Percentiles rank a stretch among this genome's conserved stretches.
phyloP scores from a whole-genome alignment of 37 sponge, comb jelly and placozoan genomes.

The Halisarca cf. caerulea region DNA sequence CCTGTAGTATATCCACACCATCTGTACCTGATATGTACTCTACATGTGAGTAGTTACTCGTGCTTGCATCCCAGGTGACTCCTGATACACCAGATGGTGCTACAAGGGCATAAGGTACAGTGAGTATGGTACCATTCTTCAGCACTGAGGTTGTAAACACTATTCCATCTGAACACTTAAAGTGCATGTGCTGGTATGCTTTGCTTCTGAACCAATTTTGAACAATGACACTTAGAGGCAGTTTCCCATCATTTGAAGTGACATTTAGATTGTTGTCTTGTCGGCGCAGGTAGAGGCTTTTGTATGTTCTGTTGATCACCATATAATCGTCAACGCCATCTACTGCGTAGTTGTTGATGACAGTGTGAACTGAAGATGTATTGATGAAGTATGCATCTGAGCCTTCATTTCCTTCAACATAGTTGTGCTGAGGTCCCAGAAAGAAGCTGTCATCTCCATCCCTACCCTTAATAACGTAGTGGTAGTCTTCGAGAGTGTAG shows the following conservation, averaged over 20 bases:
- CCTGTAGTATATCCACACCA: no score
- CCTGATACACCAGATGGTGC: no score
- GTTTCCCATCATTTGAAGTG: background rate
- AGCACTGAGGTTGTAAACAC: no score
- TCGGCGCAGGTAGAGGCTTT: background rate
- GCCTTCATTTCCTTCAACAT: conserved; percentile 16
- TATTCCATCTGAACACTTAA: no score
- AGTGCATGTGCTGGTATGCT: no score
- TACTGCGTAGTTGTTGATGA: background rate
- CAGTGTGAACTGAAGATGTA: conserved; percentile 1
- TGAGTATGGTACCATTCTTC: no score
- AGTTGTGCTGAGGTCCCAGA: conserved; percentile 1
- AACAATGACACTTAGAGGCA: no score
- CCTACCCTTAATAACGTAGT: background rate
- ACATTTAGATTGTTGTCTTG: background rate
- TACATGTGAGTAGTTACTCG: no score
- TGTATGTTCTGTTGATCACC: background rate
- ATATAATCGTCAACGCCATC: background rate
- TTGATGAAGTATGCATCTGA: conserved; percentile 9
- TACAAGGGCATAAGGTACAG: no score
- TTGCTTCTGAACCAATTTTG: no score
- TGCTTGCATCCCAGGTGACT: no score
- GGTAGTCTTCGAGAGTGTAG: background rate
- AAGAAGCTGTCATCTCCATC: conserved; percentile 5
- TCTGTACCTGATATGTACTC: no score